Base-by-base conservation (phyloP, 2,797 vertebrate genomes). In the Astyanax mexicanus region DNA sequence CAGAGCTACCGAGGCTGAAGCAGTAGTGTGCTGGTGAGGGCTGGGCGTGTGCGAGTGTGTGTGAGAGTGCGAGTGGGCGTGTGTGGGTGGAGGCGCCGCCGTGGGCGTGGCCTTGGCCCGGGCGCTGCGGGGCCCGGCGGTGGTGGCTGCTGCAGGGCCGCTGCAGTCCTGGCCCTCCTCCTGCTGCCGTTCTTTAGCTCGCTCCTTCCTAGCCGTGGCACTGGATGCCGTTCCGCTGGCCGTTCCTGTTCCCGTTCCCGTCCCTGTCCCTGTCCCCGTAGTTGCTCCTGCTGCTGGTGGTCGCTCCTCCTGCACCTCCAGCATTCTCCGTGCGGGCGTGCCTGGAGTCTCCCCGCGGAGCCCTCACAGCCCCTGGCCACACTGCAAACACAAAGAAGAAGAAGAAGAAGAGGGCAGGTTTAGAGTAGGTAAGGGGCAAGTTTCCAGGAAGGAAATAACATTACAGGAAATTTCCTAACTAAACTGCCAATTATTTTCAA, bases 301-400 rank as follows among this genome's bases (percentile, higher is more conserved):
- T 89, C 96, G 96, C 91, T 93, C 96, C 94, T 96, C 96, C 93
- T 94, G 96, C 94, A 96, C 95, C 93, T 98, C 96, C 97, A 96
- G 95, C 98, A 99, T 99, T 93, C 94, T 99, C 95, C 92, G 92
- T 86, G 90, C 60, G 87, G 80, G 77, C 64, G 92, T 93, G 93
- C 95, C 94, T 95, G 94, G 96, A 95, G 92, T 92, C 96, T 92
- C 93, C 95, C 94, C 91, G 93, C 82, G 94, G 95, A 95, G 95
- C 95, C 96, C 95, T 98, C 95, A 96, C 94, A 97, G 97, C 95
- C 96, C 96, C 95, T 90, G 94, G 95, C 94, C 95, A 94, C 95
- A 89, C 97, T 99, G 89, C 38, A 27, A 32, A 74, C 21, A 51
- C 25, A 79, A 19, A 78, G n/a, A n/a, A n/a, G n/a, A n/a, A n/a